These are phyloP conservation scores for Leptinotarsa lineolata DNA, from an alignment of 1,140 invertebrate species.

Conservation along the genomic window DNA sequence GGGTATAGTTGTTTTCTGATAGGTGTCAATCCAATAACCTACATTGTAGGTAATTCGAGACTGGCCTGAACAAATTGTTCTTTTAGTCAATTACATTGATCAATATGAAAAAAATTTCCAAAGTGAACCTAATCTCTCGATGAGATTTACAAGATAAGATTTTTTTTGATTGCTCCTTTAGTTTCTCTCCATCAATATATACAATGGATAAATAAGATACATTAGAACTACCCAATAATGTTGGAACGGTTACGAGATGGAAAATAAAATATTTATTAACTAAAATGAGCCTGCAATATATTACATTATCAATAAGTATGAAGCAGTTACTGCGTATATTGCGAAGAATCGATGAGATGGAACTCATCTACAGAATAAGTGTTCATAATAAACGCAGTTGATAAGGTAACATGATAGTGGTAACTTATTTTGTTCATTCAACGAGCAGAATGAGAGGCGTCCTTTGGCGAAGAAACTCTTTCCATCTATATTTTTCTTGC, in stretches of 20 bases:
- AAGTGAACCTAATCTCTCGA: conserved; percentile 3
- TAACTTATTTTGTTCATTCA: not conserved
- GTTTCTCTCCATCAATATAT: not conserved
- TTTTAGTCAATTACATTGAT: not conserved
- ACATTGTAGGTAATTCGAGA: too few relatives aligned
- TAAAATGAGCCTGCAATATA: not conserved
- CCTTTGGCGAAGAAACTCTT: conserved; percentile 98
- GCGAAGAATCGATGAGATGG: not conserved
- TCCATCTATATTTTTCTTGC: conserved; percentile 97
- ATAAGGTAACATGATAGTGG: conserved; percentile 25
- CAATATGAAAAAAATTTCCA: not conserved
- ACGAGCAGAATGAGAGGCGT: conserved; percentile 95
- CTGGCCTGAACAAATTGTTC: too few relatives aligned
- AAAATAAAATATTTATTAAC: not conserved
- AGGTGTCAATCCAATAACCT: too few relatives aligned
- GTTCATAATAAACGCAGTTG: not conserved
- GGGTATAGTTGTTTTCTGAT: too few relatives aligned
- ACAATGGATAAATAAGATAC: conserved; percentile 4
- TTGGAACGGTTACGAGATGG: not conserved
- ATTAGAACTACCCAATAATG: not conserved
- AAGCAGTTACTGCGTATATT: not conserved
- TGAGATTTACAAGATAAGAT: conserved; percentile 17
- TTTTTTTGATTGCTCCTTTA: conserved; percentile 13
- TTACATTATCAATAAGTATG: conserved; percentile 9
- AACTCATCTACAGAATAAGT: not conserved